A percentile compares a stretch with the other conserved stretches of the same genome.
Evolutionary conservation across 2,888 invertebrate genomes (phyloP).

Genomic region (Nemoura dubitans): DNA sequence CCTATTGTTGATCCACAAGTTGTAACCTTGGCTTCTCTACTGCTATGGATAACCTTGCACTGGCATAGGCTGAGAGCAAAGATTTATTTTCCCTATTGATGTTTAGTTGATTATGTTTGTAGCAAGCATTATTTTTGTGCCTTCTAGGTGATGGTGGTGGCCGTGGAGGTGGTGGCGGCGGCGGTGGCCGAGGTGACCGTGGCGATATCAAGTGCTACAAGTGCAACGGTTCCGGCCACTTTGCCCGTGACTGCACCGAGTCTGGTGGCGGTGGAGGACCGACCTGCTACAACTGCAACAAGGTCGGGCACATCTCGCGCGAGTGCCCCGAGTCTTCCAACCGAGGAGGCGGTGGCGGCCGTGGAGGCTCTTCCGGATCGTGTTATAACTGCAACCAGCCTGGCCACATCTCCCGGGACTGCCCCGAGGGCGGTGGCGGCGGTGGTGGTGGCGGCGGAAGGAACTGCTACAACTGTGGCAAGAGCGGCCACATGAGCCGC

Average conservation of each 20-base stretch:
- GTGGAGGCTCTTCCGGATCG: conserved; percentile 58
- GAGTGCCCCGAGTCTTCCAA: conserved; percentile 59
- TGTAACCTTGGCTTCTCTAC: background rate
- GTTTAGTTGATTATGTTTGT: background rate
- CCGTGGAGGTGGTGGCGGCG: conserved; percentile 52
- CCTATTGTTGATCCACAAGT: background rate
- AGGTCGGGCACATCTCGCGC: conserved; percentile 83
- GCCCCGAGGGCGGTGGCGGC: conserved; percentile 62
- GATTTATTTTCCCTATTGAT: background rate
- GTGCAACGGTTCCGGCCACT: conserved; percentile 93
- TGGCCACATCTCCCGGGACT: conserved; percentile 75
- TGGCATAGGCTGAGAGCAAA: background rate
- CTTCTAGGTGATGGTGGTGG: conserved; percentile 53
- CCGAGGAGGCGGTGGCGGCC: conserved; percentile 61
- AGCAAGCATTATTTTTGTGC: background rate
- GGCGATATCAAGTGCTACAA: conserved; percentile 93
- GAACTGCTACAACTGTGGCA: conserved; percentile 93
- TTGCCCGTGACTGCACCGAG: conserved; percentile 93
- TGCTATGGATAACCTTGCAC: background rate
- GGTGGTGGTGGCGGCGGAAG: conserved; percentile 67
- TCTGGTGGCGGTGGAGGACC: conserved; percentile 68
- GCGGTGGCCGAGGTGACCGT: conserved; percentile 57
- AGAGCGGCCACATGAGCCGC: conserved; percentile 89
- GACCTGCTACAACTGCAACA: conserved; percentile 95
- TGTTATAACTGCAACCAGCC: conserved; percentile 76